Conservation (phyloP, 2,113 vertebrate species). For the Rhagologus leucostigma region DNA sequence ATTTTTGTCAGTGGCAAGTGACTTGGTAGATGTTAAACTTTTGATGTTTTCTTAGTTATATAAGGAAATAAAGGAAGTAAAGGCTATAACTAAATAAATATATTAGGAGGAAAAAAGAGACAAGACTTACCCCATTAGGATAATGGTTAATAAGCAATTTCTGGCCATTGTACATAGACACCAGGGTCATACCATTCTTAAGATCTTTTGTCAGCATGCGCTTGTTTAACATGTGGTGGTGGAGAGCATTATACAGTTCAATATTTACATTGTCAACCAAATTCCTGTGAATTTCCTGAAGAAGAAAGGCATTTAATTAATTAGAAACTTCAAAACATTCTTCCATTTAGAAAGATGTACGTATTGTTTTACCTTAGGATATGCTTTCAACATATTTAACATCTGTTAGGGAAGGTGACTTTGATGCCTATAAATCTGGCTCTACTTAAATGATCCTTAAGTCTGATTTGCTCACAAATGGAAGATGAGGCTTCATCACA, state of each 20-base stretch:
- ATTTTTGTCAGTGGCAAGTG: neutral
- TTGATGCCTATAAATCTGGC: neutral
- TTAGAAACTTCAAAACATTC: neutral
- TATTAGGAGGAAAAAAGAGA: rapidly evolving
- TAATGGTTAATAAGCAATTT: constrained; percentile 91
- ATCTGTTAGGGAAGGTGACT: rapidly evolving
- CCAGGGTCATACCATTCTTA: constrained; percentile 84
- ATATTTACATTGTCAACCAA: constrained; percentile 94
- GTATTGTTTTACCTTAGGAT: neutral
- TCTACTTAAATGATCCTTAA: neutral
- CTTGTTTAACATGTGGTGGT: constrained; percentile 92
- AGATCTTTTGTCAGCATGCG: constrained; percentile 94
- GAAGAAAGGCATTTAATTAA: neutral
- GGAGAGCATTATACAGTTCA: constrained; percentile 91
- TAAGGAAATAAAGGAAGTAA: neutral
- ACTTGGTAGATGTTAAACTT: neutral
- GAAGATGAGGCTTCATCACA: neutral
- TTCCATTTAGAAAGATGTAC: neutral
- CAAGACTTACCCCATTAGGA: constrained; percentile 87
- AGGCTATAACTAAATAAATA: neutral
- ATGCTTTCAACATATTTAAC: neutral
- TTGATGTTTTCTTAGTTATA: neutral
- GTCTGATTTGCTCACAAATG: neutral
- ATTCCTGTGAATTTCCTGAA: constrained; percentile 78
- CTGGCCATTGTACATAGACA: constrained; percentile 90